These are phyloP conservation scores for Hyperopisus bebe DNA, from an alignment of 2,113 vertebrate species.

Conservation along the genomic window DNA sequence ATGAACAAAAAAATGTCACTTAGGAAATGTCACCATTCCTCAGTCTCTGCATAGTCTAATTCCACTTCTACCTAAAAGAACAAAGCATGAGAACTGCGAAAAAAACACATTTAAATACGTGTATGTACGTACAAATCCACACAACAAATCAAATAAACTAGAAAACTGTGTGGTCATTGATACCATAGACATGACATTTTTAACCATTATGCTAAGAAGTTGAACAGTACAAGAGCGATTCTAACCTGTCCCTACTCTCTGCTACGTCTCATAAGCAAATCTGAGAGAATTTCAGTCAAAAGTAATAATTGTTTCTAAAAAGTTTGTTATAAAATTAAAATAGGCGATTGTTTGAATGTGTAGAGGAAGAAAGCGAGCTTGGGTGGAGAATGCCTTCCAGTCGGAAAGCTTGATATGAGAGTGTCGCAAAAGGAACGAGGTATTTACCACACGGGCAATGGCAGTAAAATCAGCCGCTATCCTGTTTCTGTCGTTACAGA, in stretches of 20 bases:
- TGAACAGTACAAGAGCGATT: background rate
- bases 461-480: background rate
- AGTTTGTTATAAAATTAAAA: background rate
- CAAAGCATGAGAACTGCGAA: background rate
- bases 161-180: background rate
- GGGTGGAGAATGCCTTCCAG: background rate
- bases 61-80: background rate
- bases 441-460: background rate
- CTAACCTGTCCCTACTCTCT: background rate
- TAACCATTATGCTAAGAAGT: background rate
- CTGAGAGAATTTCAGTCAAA: background rate
- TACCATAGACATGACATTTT: background rate
- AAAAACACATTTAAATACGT: background rate
- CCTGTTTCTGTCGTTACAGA: background rate
- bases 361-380: conserved; percentile 57
- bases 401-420: conserved; percentile 34
- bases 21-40: background rate
- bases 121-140: background rate
- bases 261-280: background rate
- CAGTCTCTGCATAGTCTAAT: background rate
- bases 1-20: conserved; percentile 1
- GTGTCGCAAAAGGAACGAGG: conserved; percentile 34
- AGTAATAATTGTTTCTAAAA: background rate
- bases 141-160: background rate
- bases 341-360: conserved; percentile 52